These are phyloP conservation scores for Drosophila pandora DNA, from an alignment of 1,140 invertebrate genomes.

Conservation along the genomic window DNA sequence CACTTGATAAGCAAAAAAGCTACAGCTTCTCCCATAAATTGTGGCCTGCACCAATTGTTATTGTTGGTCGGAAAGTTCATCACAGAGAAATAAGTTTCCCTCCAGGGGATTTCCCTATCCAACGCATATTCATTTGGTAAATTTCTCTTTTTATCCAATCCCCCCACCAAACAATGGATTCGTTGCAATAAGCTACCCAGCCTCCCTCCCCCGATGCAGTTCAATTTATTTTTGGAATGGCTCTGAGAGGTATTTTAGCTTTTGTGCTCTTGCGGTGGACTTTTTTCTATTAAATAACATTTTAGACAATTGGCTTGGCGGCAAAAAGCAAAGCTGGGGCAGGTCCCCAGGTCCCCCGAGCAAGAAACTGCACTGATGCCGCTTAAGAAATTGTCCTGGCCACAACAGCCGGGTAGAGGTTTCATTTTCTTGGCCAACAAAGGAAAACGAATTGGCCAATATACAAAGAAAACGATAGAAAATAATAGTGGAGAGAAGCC, in stretches of 20 bases:
- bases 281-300: constrained; percentile 78
- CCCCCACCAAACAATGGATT: constrained; percentile 50
- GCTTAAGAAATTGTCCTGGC: constrained; percentile 57
- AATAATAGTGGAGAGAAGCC: background rate
- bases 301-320: constrained; percentile 68
- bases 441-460: constrained; percentile 51
- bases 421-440: constrained; percentile 39
- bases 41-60: constrained; percentile 64
- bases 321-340: constrained; percentile 3
- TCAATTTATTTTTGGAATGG: constrained; percentile 57
- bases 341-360: constrained; percentile 3
- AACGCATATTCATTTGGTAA: constrained; percentile 74
- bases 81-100: constrained; percentile 16
- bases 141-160: constrained; percentile 44
- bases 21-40: constrained; percentile 53
- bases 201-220: constrained; percentile 52
- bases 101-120: constrained; percentile 7
- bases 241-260: constrained; percentile 26
- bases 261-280: constrained; percentile 45
- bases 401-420: constrained; percentile 35
- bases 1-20: constrained; percentile 34
- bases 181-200: constrained; percentile 55
- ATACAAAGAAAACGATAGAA: constrained; percentile 25
- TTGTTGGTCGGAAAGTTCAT: constrained; percentile 51
- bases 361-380: constrained; percentile 46